A percentile compares a stretch with the other conserved stretches of the same genome.
phyloP scores from a whole-genome alignment of 2,113 vertebrate species.

The Melanerpes formicivorus region DNA sequence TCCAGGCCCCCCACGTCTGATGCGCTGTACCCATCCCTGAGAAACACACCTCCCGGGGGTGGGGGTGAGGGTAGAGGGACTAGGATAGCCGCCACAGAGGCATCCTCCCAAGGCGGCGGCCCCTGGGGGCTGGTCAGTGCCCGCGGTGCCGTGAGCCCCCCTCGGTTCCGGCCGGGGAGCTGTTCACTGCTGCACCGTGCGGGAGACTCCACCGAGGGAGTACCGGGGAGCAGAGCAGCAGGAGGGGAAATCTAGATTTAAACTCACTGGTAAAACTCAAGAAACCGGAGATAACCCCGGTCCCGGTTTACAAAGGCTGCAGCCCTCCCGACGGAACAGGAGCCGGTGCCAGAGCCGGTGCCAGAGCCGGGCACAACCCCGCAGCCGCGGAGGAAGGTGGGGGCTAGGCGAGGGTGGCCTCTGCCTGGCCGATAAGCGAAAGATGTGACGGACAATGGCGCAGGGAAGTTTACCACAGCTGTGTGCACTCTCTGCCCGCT shows the following conservation, averaged over 20 bases:
- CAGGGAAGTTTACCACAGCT: background rate
- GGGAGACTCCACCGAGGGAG: background rate
- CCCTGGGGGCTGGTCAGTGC: background rate
- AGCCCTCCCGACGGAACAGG: background rate
- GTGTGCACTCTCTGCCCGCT: background rate
- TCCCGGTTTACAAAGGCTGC: background rate
- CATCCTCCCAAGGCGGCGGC: background rate
- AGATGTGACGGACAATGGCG: background rate
- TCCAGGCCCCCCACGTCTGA: background rate
- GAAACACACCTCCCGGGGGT: background rate
- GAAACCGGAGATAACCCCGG: background rate
- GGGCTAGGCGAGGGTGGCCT: background rate
- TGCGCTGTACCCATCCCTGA: background rate
- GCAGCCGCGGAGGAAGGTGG: background rate
- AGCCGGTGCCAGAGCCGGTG: background rate
- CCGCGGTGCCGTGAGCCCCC: background rate
- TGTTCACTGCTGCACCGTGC: background rate
- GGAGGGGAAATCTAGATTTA: background rate
- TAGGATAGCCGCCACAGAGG: background rate
- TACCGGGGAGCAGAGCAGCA: background rate
- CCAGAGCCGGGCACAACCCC: background rate
- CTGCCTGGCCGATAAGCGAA: too few species aligned
- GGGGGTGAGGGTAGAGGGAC: background rate
- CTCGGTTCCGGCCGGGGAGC: background rate
- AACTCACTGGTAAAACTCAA: background rate